Evolutionary conservation across 1,140 invertebrate species (phyloP), one percentile per base, ranked within the genome.

Genomic region (Trichoplusia ni): DNA sequence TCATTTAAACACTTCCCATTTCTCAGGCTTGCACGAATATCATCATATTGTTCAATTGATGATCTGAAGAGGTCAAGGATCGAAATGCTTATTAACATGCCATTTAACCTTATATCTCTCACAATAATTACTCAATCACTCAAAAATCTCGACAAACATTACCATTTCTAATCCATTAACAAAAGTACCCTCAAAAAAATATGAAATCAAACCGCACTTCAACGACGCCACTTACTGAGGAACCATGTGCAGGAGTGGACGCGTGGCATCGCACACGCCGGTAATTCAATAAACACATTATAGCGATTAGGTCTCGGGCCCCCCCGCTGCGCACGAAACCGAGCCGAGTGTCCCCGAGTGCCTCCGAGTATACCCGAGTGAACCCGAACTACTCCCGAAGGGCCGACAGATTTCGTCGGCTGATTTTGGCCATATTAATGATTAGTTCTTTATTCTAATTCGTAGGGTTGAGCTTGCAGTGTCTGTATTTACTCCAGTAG

Each of bases 281-380:
- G 73, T 88, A 90, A 90, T 89, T 90, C 84, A 88, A 90, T 90
- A 90, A 90, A 88, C 85, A 90, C 87, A 89, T 90, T 90, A 90
- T 88, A 82, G 66, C 84, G 87, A 90, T 90, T 90, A 90, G 84
- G 84, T 79, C 72, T 67, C 67, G 76, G 71, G 69, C 77, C 69
- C 61, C 84, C 81, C 79, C 67, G 67, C 73, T 68, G 78, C 46
- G 75, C 40, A 60, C 63, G 65, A 56, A 75, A 73, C 64, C 67
- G 66, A 69, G 69, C 73, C 81, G 74, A 71, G 46, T 59, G 65
- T 16, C 31, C 35, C 67, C 65, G n/a, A n/a, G n/a, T n/a, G n/a
- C n/a, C n/a, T n/a, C n/a, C n/a, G n/a, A n/a, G n/a, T n/a, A n/a
- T n/a, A 71, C 72, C 75, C 82, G 72, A 72, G 53, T 58, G 67